Percentiles rank a stretch among this genome's conserved stretches.
Evolutionary conservation across 2,797 vertebrate genomes (phyloP).

Genomic region (Hoplostethus atlanticus): DNA sequence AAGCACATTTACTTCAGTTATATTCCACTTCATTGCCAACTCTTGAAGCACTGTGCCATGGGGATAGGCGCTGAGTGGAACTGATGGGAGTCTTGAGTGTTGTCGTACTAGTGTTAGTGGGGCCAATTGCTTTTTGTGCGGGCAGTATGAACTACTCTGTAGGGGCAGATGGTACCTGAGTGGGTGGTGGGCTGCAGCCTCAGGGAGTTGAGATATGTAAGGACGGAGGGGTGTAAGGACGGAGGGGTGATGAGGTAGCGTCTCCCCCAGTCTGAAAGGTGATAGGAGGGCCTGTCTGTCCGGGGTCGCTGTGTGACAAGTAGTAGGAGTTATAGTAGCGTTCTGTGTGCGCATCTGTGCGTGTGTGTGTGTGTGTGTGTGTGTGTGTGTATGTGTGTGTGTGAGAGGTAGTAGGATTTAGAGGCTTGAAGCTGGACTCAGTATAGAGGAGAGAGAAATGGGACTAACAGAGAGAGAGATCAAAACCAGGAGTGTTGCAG

Average conservation of each 20-base stretch:
- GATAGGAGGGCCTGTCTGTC: slow-evolving; percentile 66
- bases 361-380: not conserved
- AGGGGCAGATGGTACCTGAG: slow-evolving; percentile 51
- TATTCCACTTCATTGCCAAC: not conserved
- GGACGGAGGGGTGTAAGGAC: slow-evolving; percentile 47
- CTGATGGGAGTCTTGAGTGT: not conserved
- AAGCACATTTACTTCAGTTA: not conserved
- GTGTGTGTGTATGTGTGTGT: slow-evolving; percentile 13
- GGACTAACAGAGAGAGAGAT: slow-evolving; percentile 48
- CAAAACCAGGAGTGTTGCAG: slow-evolving; percentile 10
- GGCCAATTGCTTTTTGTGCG: slow-evolving; percentile 1
- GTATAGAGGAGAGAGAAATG: slow-evolving; percentile 23
- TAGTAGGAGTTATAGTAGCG: slow-evolving; percentile 32
- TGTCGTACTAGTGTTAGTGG: not conserved
- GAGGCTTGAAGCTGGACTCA: slow-evolving; percentile 13
- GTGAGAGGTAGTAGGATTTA: slow-evolving; percentile 13
- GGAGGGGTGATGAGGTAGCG: slow-evolving; percentile 75
- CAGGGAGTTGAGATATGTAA: slow-evolving; percentile 55
- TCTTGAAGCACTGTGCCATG: not conserved
- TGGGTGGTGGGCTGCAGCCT: slow-evolving; percentile 46
- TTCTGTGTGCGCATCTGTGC: slow-evolving; percentile 18
- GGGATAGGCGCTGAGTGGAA: not conserved
- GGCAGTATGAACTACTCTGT: slow-evolving; percentile 14
- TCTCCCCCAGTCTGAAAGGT: slow-evolving; percentile 77
- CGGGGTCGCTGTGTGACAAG: slow-evolving; percentile 46